Evolutionary conservation across 2,797 vertebrate species (phyloP), one percentile per base, ranked within the genome.

Genomic region (Margarornis squamiger): DNA sequence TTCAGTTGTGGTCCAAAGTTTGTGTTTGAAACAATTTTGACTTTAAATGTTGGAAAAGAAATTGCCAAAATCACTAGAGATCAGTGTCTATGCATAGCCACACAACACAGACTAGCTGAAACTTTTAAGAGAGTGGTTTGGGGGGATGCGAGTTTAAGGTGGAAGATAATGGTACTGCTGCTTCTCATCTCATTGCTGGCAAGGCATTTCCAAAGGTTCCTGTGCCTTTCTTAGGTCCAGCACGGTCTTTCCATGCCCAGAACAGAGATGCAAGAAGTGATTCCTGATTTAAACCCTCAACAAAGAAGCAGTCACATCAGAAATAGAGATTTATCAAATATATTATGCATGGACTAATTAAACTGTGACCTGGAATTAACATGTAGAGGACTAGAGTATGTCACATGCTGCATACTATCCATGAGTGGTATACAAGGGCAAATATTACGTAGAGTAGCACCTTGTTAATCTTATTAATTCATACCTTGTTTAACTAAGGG

Each of bases 381-480:
- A 86, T 76, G 88, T 39, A 51, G 76, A 97, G 84, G 73, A 48
- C 84, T 86, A 41, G 81, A 92, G 82, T 52, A 62, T 65, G 81
- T 85, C 81, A 73, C 75, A 83, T 85, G 93, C 77, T 92, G 71
- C 93, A 85, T 65, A 92, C 77, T 62, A 84, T 82, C 81, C 84
- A 93, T 10, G 80, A 97, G 85, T 94, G 77, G 90, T 96, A 94
- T 93, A 93, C 67, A 82, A 90, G 83, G 88, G 71, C 74, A 89
- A 93, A 92, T 61, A 94, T 88, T 90, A 90, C 86, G 92, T 93
- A 82, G 66, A 77, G 84, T 70, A 90, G 52, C 63, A 79, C 24
- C 73, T 26, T 81, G 75, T 92, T 95, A 96, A 95, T 96, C 91
- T 94, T 94, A 68, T 92, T 97, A 96, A 97, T 94, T 96, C 81